These are phyloP conservation scores for Mobula birostris DNA, from an alignment of 2,113 vertebrate genomes.

Conservation along the genomic window DNA sequence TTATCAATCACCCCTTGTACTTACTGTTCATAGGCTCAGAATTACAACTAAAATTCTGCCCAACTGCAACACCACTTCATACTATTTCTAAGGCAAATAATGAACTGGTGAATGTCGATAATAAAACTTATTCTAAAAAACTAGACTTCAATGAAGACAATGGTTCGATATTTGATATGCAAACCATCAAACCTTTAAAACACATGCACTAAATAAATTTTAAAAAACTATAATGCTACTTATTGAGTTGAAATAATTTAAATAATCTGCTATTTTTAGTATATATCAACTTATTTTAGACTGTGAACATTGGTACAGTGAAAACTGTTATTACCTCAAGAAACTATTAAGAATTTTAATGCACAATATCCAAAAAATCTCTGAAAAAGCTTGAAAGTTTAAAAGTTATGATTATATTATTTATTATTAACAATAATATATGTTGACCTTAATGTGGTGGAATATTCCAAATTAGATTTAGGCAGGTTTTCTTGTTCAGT, in stretches of 20 bases:
- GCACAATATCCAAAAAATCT: background rate
- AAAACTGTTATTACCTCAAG: background rate
- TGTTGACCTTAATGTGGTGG: no score
- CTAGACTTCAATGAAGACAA: background rate
- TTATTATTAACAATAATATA: no score
- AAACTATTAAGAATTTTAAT: background rate
- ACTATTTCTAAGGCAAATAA: background rate
- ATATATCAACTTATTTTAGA: background rate
- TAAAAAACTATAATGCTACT: background rate
- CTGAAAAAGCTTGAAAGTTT: no score
- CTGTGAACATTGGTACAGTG: background rate
- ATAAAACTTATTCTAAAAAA: conserved; percentile 3
- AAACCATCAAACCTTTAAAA: background rate
- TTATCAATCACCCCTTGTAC: background rate
- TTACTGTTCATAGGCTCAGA: background rate
- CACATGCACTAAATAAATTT: background rate
- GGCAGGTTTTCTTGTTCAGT: no score
- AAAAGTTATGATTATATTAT: no score
- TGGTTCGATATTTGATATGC: no score
- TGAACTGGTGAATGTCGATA: background rate
- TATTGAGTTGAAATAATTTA: background rate
- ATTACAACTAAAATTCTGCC: background rate
- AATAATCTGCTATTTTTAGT: background rate
- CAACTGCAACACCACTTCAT: background rate
- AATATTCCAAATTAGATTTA: no score